Evolutionary conservation across 2,113 vertebrate species (phyloP).

Genomic region (Gymnobelideus leadbeateri): DNA sequence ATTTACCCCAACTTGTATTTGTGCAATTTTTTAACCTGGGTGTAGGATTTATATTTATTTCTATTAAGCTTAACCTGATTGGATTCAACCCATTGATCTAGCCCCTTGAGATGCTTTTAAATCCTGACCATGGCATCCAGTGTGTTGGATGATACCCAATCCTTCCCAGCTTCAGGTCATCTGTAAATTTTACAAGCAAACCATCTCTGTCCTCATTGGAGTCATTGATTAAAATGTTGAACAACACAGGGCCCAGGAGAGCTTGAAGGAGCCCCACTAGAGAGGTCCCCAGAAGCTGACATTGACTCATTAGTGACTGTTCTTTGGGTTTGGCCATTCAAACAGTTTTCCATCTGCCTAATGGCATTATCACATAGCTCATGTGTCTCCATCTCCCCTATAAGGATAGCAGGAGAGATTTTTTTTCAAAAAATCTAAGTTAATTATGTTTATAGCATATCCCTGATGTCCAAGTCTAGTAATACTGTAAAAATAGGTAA

Average conservation of each 20-base stretch:
- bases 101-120: neutral
- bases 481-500: neutral
- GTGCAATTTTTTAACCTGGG: neutral
- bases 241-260: neutral
- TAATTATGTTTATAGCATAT: neutral
- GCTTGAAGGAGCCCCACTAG: neutral
- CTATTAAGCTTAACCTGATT: neutral
- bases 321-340: neutral
- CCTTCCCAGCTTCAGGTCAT: neutral
- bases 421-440: neutral
- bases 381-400: neutral
- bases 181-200: neutral
- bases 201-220: neutral
- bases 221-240: neutral
- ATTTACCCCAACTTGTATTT: neutral
- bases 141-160: neutral
- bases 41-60: neutral
- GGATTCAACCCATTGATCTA: neutral
- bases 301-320: neutral
- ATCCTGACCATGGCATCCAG: neutral
- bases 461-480: neutral
- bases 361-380: neutral
- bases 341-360: neutral
- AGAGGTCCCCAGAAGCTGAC: neutral
- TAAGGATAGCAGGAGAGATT: neutral